Base-by-base conservation (phyloP, 2,797 vertebrate species). In the Sebastes taczanowskii region DNA sequence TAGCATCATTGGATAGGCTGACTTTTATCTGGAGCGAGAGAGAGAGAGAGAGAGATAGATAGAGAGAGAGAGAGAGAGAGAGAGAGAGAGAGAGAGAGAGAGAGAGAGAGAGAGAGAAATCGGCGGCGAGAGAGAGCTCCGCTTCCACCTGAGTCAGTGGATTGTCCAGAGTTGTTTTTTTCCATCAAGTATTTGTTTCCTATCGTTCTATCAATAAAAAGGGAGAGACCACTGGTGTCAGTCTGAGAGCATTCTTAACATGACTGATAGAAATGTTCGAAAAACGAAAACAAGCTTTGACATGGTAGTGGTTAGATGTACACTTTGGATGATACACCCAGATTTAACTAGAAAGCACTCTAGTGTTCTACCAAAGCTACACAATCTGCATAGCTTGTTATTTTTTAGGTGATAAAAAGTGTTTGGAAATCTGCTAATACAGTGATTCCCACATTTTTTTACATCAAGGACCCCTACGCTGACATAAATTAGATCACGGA, bases 21-120 rank as follows among this genome's bases (percentile, higher is more conserved):
- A 82, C 55, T 81, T 78, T 80, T 58, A 87, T 85, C 53, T 83
- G 59, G 65, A 38, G 58, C 2, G 22, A 80, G 46, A 46, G 64
- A 38, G 68, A 42, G 71, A 74, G 22, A 35, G 14, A 62, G 16
- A 52, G 49, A 58, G 13, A 29, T 35, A 63, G 20, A 80, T 32
- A 46, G 61, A 38, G 20, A 80, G 46, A 42, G 61, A 38, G n/a
- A 80, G 46, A 42, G 64, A 23, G 23, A 23, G 23, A 23, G 23
- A 23, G 23, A 23, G 23, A 23, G 23, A 23, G 23, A 23, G 23
- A 23, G 23, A 23, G 23, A 23, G 23, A 23, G 23, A 23, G 23
- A 23, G 23, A 23, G 23, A 23, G 23, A 23, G 23, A 23, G 23
- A 23, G 27, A 38, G 35, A 52, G 25, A 55, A 59, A 80, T 23